Base-by-base conservation (phyloP, 1,140 invertebrate species). In the Cyphomyrmex costatus region DNA sequence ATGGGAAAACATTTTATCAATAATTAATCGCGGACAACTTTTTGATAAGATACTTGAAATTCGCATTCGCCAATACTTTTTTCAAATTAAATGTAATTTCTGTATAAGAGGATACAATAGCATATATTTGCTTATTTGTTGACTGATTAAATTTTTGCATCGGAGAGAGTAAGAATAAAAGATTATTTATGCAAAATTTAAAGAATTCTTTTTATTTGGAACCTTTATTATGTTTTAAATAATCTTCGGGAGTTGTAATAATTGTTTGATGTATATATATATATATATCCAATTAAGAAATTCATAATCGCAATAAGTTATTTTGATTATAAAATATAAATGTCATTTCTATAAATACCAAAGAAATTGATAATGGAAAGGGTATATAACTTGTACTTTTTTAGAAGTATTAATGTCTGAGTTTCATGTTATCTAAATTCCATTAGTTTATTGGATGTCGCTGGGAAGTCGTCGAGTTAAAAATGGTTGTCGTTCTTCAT, bases 1-100 rank as follows among this genome's bases (percentile, higher is more conserved):
- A 30, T 73, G 24, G 53, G 24, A 83, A 82, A 74, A 60, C 61
- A 24, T 33, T 33, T 14, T n/a, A 7, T 21, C 60, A 30, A 70
- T 21, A 21, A 30, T 24, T 42, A 36, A 73, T 68, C n/a, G 46
- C n/a, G 46, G 27, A 6, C 46, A 19, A 51, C 42, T 78, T 49
- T 46, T 78, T 42, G 24, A 56, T 19, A 16, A 10, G 42, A 78
- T 33, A 33, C 27, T 3, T 33, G 10, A 78, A 46, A 51, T 30
- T 3, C 14, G 12, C 10, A 51, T 30, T 3, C 14, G 12, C 10
- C 21, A 7, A 21, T 68, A 42, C 4, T 6, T 51, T 66, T 33
- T 21, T 33, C 16, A 33, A 33, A 68, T 68, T 53, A 36, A 33
- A 79, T 79, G 27, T 19, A 51, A 1, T 66, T 27, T 61, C 4